phyloP scores from a whole-genome alignment of 2,888 invertebrate species.

The Trissoscelio sp. region DNA sequence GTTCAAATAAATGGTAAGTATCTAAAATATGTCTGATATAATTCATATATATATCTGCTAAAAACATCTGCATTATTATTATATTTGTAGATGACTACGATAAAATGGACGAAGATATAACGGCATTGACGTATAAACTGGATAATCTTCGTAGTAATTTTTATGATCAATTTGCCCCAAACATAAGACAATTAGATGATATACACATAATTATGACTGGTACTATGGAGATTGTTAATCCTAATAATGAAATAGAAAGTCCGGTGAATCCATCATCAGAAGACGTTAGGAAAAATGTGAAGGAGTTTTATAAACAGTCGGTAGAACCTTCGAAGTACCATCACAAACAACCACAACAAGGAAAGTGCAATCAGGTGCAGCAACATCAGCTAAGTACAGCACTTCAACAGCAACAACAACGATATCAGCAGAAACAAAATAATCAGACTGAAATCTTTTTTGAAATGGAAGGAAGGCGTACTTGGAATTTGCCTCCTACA shows the following conservation, averaged over 20 bases:
- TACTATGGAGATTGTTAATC: slow-evolving; percentile 57
- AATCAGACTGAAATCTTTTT: slow-evolving; percentile 78
- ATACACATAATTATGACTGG: slow-evolving; percentile 81
- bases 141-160: slow-evolving; percentile 87
- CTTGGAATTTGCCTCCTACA: slow-evolving; percentile 85
- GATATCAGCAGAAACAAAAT: slow-evolving; percentile 68
- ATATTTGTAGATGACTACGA: slow-evolving; percentile 77
- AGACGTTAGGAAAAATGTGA: slow-evolving; percentile 80
- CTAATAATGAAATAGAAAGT: not conserved
- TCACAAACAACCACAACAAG: not conserved
- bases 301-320: slow-evolving; percentile 74
- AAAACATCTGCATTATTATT: too few species aligned
- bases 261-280: too few species aligned
- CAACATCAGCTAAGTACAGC: not conserved
- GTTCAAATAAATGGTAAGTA: slow-evolving; percentile 78
- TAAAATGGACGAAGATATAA: slow-evolving; percentile 85
- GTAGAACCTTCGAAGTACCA: not conserved
- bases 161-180: slow-evolving; percentile 85
- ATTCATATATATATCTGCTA: too few species aligned
- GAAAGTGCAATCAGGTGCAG: not conserved
- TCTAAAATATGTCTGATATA: too few species aligned
- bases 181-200: slow-evolving; percentile 83
- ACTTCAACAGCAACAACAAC: not conserved
- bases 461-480: slow-evolving; percentile 75
- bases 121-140: slow-evolving; percentile 85